A percentile compares a stretch with the other conserved stretches of the same genome.
phyloP scores from a whole-genome alignment of 2,888 invertebrate species.

The Amphipoea lucens region DNA sequence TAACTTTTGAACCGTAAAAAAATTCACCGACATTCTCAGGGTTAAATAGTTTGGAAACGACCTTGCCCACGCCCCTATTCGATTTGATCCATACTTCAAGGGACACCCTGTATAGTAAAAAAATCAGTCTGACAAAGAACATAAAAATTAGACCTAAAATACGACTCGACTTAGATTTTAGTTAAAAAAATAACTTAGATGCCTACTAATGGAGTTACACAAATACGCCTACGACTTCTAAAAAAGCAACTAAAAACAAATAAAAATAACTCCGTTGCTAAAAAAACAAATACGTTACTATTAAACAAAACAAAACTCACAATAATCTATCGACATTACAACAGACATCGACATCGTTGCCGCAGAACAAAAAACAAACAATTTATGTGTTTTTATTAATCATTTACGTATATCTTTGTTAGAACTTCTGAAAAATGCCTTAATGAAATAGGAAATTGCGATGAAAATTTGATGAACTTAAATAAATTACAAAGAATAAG shows the following conservation, averaged over 20 bases:
- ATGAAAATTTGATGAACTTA: conserved; percentile 54
- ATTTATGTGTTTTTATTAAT: conserved; percentile 38
- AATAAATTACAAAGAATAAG: conserved; percentile 58
- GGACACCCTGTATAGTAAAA: background rate
- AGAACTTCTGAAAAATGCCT: conserved; percentile 53
- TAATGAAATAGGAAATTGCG: conserved; percentile 49
- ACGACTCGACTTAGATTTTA: conserved; percentile 38
- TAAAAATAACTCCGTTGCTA: conserved; percentile 42
- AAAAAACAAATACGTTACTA: conserved; percentile 12
- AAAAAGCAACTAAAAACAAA: conserved; percentile 54
- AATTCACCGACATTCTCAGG: too few species aligned
- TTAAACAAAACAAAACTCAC: conserved; percentile 21
- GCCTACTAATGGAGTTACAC: conserved; percentile 45
- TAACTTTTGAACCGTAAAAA: too few species aligned
- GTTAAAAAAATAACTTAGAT: conserved; percentile 8
- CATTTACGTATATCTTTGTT: conserved; percentile 55
- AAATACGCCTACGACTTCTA: conserved; percentile 57
- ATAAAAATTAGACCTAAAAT: conserved; percentile 44
- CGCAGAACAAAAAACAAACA: conserved; percentile 39
- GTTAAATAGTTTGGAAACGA: too few species aligned
- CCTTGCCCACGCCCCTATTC: too few species aligned
- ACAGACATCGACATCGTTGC: conserved; percentile 49
- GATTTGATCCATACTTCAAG: too few species aligned
- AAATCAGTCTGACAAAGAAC: conserved; percentile 63
- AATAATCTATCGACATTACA: conserved; percentile 58